A percentile compares a stretch with the other conserved stretches of the same genome.
phyloP scores from a whole-genome alignment of 2,113 vertebrate genomes.

The Phaetusa simplex region DNA sequence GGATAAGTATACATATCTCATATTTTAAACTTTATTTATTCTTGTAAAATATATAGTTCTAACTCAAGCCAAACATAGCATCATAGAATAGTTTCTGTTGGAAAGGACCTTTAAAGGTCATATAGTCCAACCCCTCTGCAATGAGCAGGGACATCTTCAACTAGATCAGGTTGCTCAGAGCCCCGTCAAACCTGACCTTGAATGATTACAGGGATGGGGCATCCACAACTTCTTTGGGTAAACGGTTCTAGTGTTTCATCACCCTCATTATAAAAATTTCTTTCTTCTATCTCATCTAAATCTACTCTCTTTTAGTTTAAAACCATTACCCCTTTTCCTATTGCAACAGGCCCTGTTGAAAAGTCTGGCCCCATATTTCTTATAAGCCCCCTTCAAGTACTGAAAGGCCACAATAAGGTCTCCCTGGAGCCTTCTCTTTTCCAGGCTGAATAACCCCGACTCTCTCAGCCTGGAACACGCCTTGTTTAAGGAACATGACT shows the following conservation, averaged over 20 bases:
- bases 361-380: background rate
- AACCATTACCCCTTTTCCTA: background rate
- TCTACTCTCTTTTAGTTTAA: background rate
- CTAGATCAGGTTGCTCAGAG: too few species aligned
- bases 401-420: background rate
- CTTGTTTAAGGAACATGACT: background rate
- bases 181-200: too few species aligned
- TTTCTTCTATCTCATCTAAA: too few species aligned
- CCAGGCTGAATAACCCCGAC: background rate
- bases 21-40: background rate
- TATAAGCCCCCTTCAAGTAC: background rate
- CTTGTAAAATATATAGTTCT: background rate
- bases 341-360: background rate
- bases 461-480: background rate
- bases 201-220: too few species aligned
- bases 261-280: background rate
- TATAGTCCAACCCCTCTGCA: too few species aligned
- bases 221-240: background rate
- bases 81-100: too few species aligned
- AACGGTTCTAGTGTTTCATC: background rate
- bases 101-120: too few species aligned
- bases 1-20: background rate
- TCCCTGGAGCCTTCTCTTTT: background rate
- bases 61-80: background rate
- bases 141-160: too few species aligned